These are phyloP conservation scores for Mormyrus hasselquistii DNA, from an alignment of 2,797 vertebrate genomes.

Conservation along the genomic window DNA sequence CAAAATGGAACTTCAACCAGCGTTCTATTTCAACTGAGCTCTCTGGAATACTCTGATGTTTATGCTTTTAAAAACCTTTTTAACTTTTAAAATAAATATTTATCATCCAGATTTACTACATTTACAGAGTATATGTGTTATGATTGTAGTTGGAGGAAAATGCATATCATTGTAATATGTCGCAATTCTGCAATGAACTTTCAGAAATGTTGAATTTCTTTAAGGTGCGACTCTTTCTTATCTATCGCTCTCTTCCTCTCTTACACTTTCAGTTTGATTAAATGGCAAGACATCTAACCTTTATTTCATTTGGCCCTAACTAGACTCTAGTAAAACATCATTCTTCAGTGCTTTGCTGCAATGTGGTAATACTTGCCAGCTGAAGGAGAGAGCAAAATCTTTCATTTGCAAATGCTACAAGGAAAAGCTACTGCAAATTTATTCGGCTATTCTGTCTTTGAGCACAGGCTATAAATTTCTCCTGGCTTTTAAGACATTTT, in stretches of 20 bases:
- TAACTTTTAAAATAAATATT: not conserved
- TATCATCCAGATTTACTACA: not conserved
- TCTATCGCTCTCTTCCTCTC: not conserved
- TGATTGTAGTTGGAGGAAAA: not conserved
- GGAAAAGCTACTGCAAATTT: conserved; percentile 26
- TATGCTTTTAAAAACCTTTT: not conserved
- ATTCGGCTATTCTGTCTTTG: not conserved
- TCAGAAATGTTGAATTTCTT: not conserved
- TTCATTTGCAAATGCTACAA: conserved; percentile 18
- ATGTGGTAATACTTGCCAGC: conserved; percentile 9
- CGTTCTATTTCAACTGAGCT: not conserved
- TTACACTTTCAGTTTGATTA: not conserved
- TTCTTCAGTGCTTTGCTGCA: not conserved
- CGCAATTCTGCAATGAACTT: not conserved
- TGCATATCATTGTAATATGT: not conserved
- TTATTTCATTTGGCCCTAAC: conserved; percentile 4
- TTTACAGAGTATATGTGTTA: not conserved
- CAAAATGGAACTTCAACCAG: not conserved
- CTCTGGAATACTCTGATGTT: not conserved
- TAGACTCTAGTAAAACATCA: not conserved
- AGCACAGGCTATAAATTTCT: conserved; percentile 46
- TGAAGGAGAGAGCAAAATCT: conserved; percentile 8
- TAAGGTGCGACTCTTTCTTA: not conserved
- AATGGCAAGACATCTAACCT: not conserved
- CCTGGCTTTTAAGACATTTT: conserved; percentile 32